phyloP scores from a whole-genome alignment of 2,888 invertebrate species.

The Mythimna loreyi region DNA sequence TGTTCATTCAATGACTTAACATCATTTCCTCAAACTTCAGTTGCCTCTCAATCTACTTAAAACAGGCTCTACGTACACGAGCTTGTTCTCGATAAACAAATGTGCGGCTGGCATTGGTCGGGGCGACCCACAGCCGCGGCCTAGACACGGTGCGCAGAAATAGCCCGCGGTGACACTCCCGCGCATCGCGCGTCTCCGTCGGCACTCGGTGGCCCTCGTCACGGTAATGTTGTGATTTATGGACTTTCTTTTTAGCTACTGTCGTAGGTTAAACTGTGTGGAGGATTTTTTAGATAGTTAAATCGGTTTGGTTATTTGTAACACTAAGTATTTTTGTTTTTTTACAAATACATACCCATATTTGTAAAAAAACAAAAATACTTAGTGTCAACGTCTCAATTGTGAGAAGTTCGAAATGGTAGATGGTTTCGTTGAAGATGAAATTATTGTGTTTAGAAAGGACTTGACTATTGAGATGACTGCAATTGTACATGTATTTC shows the following conservation, averaged over 20 bases:
- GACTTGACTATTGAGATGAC: neutral
- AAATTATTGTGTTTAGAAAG: neutral
- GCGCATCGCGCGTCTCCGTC: constrained; percentile 53
- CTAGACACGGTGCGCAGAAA: constrained; percentile 75
- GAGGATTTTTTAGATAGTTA: neutral
- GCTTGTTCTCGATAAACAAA: constrained; percentile 59
- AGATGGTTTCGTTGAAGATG: neutral
- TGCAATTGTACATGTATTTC: too few species aligned
- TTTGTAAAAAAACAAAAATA: neutral
- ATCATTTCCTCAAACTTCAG: constrained; percentile 20
- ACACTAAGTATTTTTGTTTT: neutral
- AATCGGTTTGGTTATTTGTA: neutral
- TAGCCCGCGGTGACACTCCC: constrained; percentile 69
- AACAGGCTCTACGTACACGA: constrained; percentile 23
- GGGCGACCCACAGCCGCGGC: constrained; percentile 71
- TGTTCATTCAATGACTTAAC: neutral
- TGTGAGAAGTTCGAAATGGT: neutral
- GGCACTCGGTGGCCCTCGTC: constrained; percentile 18
- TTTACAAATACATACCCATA: too few species aligned
- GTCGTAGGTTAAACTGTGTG: constrained; percentile 12
- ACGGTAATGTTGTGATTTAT: constrained; percentile 57
- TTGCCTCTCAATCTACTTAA: constrained; percentile 22
- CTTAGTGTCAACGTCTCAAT: neutral
- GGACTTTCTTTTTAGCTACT: constrained; percentile 60
- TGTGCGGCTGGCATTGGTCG: constrained; percentile 69